Conservation (phyloP, 2,797 vertebrate species). For the Myiothlypis coronata region DNA sequence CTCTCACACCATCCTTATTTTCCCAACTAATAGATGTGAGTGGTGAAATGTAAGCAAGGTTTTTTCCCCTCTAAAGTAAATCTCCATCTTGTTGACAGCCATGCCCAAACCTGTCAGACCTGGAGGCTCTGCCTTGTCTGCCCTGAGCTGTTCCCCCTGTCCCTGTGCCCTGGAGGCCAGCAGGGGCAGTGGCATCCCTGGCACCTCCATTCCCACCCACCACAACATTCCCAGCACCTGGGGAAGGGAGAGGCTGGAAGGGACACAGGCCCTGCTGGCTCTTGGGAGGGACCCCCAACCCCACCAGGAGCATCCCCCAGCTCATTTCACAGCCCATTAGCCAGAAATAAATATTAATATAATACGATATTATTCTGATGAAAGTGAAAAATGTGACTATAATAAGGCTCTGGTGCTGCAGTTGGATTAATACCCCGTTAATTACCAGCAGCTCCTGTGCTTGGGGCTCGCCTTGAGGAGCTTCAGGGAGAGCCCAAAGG, state of each 20-base stretch:
- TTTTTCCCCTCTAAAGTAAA: not conserved
- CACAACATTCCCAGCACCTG: rapidly evolving
- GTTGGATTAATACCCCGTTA: conserved; percentile 45
- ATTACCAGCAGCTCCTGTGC: conserved; percentile 51
- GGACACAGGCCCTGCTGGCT: not conserved
- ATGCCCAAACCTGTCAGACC: not conserved
- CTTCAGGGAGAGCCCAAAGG: not conserved
- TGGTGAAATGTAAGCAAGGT: not conserved
- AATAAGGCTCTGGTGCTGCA: conserved; percentile 20
- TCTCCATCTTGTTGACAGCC: not conserved
- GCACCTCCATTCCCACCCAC: rapidly evolving
- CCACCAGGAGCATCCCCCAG: not conserved
- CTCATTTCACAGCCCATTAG: conserved; percentile 47
- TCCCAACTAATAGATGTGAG: not conserved
- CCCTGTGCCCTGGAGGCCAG: rapidly evolving
- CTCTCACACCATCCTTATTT: not conserved
- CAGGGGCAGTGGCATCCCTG: rapidly evolving
- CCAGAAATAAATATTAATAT: conserved; percentile 66
- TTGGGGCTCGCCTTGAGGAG: not conserved
- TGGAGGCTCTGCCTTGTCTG: rapidly evolving
- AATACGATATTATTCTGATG: conserved; percentile 52
- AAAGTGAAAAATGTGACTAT: conserved; percentile 62
- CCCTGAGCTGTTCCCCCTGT: not conserved
- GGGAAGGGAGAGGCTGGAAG: not conserved
- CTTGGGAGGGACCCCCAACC: not conserved